Base-by-base conservation (phyloP, 2,113 vertebrate genomes). In the Chrysochloris asiatica region DNA sequence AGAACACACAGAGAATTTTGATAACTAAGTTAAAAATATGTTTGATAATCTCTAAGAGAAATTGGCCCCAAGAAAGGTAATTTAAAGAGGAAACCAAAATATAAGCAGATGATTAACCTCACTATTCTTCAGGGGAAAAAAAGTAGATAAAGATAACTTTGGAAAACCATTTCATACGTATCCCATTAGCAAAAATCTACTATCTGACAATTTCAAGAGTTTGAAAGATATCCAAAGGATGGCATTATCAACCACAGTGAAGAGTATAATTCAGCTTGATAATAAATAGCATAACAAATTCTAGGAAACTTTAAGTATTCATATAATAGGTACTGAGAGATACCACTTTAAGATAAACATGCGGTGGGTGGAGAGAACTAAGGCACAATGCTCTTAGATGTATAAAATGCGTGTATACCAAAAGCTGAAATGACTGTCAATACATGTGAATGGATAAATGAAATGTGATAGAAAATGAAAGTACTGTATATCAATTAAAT, bases 11-110 rank as follows among this genome's bases (percentile, higher is more conserved):
- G 14, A 56, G 54, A n/a, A n/a, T n/a, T n/a, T 22, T 56, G 19
- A 56, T 56, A 56, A 56, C 54, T 56, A 16, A 38, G 59, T 47
- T n/a, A 21, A 79, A 0, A 45, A 36, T 33, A 88, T 33, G 33
- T 72, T 72, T 54, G n/a, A n/a, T n/a, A n/a, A 17, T 76, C 54
- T 19, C 69, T 21, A 77, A 86, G 63, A 89, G 83, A 93, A 94
- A 69, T 26, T 72, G 45, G 6, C 56, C 65, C 33, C 16, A 36
- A 36, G 16, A 67, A 38, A 67, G 14, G n/a, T 38, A 67, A 19
- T 36, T 67, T 67, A 45, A 76, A 91, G 91, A 38, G 56, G 36
- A 36, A 82, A 82, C 83, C 36, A 3, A 80, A 43, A 38, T 19
- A 24, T 63, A 50, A 65, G 50, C 54, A 38, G 4, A 11, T 80